These are phyloP conservation scores for Tapirus terrestris DNA, from an alignment of 2,113 vertebrate species.

Conservation along the genomic window DNA sequence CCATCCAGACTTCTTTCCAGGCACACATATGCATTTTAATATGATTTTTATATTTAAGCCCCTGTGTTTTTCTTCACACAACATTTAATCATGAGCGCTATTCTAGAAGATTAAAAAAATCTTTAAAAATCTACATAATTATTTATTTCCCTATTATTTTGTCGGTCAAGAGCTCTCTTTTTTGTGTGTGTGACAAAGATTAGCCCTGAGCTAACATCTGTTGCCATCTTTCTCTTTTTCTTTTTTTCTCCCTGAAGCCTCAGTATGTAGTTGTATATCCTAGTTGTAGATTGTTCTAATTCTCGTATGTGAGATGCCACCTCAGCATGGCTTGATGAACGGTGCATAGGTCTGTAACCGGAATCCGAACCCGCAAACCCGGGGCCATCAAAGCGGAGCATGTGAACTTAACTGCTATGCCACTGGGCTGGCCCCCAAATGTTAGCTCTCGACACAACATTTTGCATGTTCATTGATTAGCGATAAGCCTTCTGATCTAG, in stretches of 20 bases:
- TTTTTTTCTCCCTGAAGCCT: no score
- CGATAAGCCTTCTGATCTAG: not conserved
- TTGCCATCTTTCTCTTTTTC: no score
- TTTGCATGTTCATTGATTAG: not conserved
- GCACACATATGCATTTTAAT: not conserved
- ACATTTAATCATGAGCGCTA: not conserved
- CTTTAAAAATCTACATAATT: not conserved
- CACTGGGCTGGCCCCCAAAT: no score
- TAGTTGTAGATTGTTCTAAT: no score
- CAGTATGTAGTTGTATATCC: no score
- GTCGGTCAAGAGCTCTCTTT: not conserved
- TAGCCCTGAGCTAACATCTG: no score
- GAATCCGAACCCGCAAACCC: no score
- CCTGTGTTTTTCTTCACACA: not conserved
- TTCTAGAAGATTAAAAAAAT: conserved; percentile 20
- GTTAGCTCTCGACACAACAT: not conserved
- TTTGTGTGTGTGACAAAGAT: not conserved
- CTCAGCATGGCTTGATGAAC: no score
- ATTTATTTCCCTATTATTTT: not conserved
- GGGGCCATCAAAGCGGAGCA: no score
- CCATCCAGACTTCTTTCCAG: not conserved
- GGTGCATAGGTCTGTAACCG: no score
- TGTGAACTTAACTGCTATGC: no score
- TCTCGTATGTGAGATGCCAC: no score
- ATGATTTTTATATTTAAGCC: not conserved